Conservation (phyloP, 2,888 invertebrate species). For the Ditula angustiorana region DNA sequence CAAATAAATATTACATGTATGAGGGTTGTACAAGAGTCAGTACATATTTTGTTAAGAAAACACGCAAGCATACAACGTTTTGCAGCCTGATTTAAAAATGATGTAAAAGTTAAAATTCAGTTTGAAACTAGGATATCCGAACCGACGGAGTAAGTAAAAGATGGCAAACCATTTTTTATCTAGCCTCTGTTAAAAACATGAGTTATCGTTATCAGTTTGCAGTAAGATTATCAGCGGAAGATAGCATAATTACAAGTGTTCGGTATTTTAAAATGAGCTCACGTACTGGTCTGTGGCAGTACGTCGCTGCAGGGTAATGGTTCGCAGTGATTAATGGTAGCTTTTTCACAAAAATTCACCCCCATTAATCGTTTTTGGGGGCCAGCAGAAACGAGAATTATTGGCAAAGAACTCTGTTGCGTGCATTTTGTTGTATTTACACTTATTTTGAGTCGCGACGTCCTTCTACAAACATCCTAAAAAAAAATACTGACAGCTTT, state of each 20-base stretch:
- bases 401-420: background rate
- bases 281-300: constrained; percentile 12
- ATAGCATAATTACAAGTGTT: background rate
- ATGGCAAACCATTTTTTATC: background rate
- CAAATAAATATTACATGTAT: too few species aligned
- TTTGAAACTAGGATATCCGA: too few species aligned
- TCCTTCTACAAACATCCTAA: too few species aligned
- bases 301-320: constrained; percentile 13
- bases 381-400: constrained; percentile 6
- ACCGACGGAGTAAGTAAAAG: background rate
- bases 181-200: too few species aligned
- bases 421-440: background rate
- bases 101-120: too few species aligned
- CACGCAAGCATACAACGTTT: too few species aligned
- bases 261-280: constrained; percentile 5
- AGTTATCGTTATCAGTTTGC: too few species aligned
- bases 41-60: too few species aligned
- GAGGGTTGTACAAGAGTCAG: too few species aligned
- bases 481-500: too few species aligned
- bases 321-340: constrained; percentile 20
- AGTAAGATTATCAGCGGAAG: too few species aligned
- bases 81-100: too few species aligned
- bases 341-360: constrained; percentile 13
- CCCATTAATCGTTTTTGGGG: constrained; percentile 17
- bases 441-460: background rate